A percentile compares a stretch with the other conserved stretches of the same genome.
These are phyloP conservation scores for Peromyscus leucopus DNA, from an alignment of 2,113 vertebrate species.

Conservation along the genomic window DNA sequence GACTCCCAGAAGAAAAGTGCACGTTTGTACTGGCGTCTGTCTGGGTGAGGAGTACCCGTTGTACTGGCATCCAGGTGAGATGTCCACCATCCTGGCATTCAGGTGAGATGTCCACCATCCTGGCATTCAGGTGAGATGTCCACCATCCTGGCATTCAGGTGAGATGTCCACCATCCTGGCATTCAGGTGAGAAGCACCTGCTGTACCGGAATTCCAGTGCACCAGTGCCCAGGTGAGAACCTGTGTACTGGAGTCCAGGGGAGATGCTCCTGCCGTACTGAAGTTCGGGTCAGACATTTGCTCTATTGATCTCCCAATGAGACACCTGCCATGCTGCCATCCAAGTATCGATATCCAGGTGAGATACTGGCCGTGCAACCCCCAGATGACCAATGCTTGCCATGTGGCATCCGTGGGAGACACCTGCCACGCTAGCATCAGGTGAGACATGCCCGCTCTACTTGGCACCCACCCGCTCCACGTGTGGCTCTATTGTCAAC, in stretches of 20 bases:
- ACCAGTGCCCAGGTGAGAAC: too few species aligned
- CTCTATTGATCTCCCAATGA: too few species aligned
- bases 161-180: background rate
- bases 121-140: background rate
- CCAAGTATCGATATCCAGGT: too few species aligned
- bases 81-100: background rate
- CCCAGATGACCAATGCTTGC: background rate
- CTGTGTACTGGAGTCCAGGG: background rate
- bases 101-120: too few species aligned
- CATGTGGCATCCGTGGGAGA: background rate
- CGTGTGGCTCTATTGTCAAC: background rate
- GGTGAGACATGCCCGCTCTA: too few species aligned
- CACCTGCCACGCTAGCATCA: background rate
- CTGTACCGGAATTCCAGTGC: too few species aligned
- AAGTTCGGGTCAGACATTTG: background rate
- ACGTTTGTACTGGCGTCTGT: background rate
- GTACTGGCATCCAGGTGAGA: background rate
- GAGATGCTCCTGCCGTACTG: background rate
- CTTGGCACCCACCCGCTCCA: too few species aligned
- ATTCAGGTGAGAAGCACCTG: background rate
- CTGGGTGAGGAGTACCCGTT: background rate
- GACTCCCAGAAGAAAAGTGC: background rate
- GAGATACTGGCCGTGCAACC: background rate
- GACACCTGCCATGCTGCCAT: too few species aligned
- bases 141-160: too few species aligned